A percentile compares a stretch with the other conserved stretches of the same genome.
These are phyloP conservation scores for Columba livia DNA, from an alignment of 2,113 vertebrate species.

Conservation along the genomic window DNA sequence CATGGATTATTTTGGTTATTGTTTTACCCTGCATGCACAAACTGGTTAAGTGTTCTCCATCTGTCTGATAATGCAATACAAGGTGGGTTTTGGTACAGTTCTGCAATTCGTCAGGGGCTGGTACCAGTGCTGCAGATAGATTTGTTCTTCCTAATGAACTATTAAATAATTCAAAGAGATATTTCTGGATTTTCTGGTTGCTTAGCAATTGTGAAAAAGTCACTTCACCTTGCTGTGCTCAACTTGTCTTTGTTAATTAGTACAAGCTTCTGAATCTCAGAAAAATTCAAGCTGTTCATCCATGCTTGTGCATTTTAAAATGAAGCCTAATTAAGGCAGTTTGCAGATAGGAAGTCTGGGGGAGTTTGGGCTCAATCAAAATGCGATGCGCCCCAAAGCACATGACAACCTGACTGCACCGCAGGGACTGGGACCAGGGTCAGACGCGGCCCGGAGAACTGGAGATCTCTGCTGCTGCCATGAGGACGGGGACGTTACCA, in stretches of 20 bases:
- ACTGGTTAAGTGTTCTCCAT: neutral
- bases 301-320: neutral
- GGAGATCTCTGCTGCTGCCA: neutral
- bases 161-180: neutral
- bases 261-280: neutral
- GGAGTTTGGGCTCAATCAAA: neutral
- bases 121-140: neutral
- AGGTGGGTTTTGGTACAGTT: neutral
- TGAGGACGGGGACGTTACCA: neutral
- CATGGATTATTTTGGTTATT: neutral
- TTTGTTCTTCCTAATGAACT: neutral
- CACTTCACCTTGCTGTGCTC: neutral
- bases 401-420: neutral
- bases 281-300: constrained; percentile 3
- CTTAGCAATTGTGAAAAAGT: neutral
- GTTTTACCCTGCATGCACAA: neutral
- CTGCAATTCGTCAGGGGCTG: neutral
- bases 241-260: constrained; percentile 4
- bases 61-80: neutral
- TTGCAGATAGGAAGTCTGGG: neutral
- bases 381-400: neutral
- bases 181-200: constrained; percentile 18
- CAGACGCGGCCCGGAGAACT: rapidly evolving
- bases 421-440: neutral
- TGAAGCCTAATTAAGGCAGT: neutral